A percentile compares a stretch with the other conserved stretches of the same genome.
Conservation (phyloP, 1,140 invertebrate genomes). For the Aphidius ervi region DNA sequence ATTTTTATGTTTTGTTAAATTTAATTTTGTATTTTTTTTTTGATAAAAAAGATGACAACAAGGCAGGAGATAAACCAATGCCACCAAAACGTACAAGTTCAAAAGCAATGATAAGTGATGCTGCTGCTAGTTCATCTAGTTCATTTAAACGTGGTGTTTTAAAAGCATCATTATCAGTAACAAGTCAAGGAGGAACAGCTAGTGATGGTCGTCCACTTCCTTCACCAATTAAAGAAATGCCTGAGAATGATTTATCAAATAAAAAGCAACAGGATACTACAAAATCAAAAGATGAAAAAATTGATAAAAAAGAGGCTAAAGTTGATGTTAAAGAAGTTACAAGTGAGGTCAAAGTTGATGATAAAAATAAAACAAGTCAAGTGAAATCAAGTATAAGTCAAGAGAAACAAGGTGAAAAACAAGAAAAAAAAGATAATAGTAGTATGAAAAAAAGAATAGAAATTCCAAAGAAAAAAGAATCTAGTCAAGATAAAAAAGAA, state of each 20-base stretch:
- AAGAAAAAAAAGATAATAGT: no score
- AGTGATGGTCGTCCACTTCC: slow-evolving; percentile 29
- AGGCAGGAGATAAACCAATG: not conserved
- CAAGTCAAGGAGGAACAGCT: slow-evolving; percentile 25
- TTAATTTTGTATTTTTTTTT: not conserved
- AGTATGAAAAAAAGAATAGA: no score
- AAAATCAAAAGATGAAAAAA: slow-evolving; percentile 17
- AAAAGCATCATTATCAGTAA: slow-evolving; percentile 30
- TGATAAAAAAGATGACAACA: not conserved
- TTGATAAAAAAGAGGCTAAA: slow-evolving; percentile 9
- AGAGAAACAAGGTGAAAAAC: no score
- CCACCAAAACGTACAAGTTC: slow-evolving; percentile 26
- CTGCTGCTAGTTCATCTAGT: not conserved
- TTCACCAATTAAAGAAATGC: slow-evolving; percentile 45
- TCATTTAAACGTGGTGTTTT: slow-evolving; percentile 32
- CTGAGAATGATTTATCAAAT: slow-evolving; percentile 10
- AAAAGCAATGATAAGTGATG: slow-evolving; percentile 25
- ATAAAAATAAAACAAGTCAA: not conserved
- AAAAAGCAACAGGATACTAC: slow-evolving; percentile 20
- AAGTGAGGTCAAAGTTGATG: no score
- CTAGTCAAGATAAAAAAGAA: not conserved
- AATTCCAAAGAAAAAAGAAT: not conserved
- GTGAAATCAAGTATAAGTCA: not conserved
- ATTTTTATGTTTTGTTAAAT: not conserved
- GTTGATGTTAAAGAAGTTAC: no score